These are phyloP conservation scores for Glomeris marginata DNA, from an alignment of 2,888 invertebrate genomes.

Conservation along the genomic window DNA sequence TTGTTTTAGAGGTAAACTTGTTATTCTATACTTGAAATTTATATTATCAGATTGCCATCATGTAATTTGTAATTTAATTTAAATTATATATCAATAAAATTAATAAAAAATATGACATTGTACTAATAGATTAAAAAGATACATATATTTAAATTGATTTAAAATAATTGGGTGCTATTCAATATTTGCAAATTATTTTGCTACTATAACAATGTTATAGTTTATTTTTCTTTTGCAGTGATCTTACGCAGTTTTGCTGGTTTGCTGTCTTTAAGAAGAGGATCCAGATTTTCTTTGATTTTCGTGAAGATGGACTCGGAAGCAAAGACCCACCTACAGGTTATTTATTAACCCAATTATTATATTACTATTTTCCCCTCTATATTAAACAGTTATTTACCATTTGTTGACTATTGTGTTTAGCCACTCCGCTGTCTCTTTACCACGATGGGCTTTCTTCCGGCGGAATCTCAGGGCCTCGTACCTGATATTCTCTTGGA, in stretches of 20 bases:
- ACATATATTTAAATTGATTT: too few relatives aligned
- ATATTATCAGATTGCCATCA: too few relatives aligned
- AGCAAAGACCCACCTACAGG: slow-evolving; percentile 29
- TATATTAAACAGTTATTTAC: slow-evolving; percentile 22
- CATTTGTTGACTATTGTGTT: slow-evolving; percentile 39
- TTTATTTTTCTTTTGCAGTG: background rate
- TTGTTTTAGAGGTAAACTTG: too few relatives aligned
- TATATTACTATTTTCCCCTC: background rate
- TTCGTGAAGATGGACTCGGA: slow-evolving; percentile 33
- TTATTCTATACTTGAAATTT: too few relatives aligned
- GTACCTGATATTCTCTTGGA: slow-evolving; percentile 26
- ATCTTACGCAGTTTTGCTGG: slow-evolving; percentile 36
- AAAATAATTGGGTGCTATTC: background rate
- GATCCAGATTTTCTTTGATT: slow-evolving; percentile 36
- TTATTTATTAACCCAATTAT: background rate
- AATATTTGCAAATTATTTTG: background rate
- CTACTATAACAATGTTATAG: background rate
- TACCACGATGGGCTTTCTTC: slow-evolving; percentile 34
- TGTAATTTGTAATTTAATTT: too few relatives aligned
- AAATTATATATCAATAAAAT: too few relatives aligned
- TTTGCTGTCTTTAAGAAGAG: slow-evolving; percentile 35
- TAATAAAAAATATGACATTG: too few relatives aligned
- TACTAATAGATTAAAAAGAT: too few relatives aligned
- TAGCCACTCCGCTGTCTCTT: slow-evolving; percentile 40
- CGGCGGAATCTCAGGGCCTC: slow-evolving; percentile 32